A percentile compares a stretch with the other conserved stretches of the same genome.
Evolutionary conservation across 2,113 vertebrate species (phyloP).

Genomic region (Heterotilapia buettikoferi): DNA sequence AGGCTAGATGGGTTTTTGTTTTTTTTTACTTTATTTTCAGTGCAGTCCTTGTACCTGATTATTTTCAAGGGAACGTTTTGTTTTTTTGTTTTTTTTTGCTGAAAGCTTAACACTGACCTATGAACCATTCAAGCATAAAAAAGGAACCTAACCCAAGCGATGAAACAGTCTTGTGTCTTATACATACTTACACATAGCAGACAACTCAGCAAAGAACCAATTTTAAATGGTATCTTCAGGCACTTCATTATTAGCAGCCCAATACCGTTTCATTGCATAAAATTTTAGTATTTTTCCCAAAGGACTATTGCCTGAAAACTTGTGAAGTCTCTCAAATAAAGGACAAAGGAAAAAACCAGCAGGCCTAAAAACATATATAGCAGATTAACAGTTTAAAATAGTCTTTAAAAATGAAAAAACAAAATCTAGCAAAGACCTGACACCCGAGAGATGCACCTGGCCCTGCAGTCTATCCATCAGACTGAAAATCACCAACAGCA

Average conservation of each 20-base stretch:
- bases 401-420: neutral
- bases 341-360: neutral
- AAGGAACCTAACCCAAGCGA: fast-evolving
- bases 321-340: neutral
- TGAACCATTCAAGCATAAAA: neutral
- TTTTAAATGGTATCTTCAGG: neutral
- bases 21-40: neutral
- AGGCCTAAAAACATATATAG: neutral
- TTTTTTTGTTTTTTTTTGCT: fast-evolving
- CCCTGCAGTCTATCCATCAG: neutral
- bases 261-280: neutral
- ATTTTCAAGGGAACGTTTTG: neutral
- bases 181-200: neutral
- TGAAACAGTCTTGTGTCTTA: neutral
- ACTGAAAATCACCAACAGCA: neutral
- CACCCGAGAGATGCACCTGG: neutral
- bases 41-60: neutral
- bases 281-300: neutral
- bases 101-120: neutral
- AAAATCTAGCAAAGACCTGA: neutral
- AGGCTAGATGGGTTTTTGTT: fast-evolving
- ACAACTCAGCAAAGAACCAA: neutral
- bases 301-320: neutral
- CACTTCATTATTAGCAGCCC: neutral
- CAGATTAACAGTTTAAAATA: neutral